Evolutionary conservation across 53 echinoderm and acorn worm genomes (phyloP).

Genomic region (Zoroaster sp.): DNA sequence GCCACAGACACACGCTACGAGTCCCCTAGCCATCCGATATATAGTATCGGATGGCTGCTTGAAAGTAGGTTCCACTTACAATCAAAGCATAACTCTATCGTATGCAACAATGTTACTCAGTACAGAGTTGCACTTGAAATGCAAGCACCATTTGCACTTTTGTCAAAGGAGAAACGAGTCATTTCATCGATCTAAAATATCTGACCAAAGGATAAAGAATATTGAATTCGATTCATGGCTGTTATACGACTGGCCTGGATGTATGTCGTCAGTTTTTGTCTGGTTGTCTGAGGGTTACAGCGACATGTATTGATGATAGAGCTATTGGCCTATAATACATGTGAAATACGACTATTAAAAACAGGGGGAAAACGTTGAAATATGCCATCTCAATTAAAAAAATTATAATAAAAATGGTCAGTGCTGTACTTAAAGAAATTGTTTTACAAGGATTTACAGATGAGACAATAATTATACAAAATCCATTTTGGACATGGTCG

Average conservation of each 20-base stretch:
- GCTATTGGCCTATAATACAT: no score
- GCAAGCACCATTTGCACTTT: background rate
- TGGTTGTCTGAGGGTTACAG: background rate
- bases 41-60: slow-evolving; percentile 3
- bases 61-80: background rate
- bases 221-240: background rate
- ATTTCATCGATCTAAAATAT: background rate
- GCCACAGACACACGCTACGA: background rate
- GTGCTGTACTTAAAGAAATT: no score
- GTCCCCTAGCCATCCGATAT: background rate
- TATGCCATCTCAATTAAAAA: no score
- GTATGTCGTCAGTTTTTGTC: background rate
- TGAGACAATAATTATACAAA: no score
- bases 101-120: background rate
- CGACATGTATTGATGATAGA: background rate
- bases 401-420: no score
- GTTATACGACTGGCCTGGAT: slow-evolving; percentile 24
- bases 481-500: no score
- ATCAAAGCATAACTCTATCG: slow-evolving; percentile 11
- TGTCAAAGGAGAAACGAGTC: background rate
- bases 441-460: no score
- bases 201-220: background rate
- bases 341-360: no score
- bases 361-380: no score
- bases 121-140: background rate